Evolutionary conservation across 2,113 vertebrate genomes (phyloP).

Genomic region (Sialia sialis): DNA sequence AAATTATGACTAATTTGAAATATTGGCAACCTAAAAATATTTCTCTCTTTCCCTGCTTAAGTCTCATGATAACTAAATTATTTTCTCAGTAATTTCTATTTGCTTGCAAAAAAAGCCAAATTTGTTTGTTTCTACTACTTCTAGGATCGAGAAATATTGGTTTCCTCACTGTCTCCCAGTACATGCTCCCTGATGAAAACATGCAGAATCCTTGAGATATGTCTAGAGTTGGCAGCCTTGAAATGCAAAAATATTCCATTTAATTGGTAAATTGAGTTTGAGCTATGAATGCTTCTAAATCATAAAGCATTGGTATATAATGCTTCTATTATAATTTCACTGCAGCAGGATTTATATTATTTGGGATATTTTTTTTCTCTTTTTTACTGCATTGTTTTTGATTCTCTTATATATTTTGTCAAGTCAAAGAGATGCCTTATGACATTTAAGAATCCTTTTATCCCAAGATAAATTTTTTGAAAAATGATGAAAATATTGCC

Average conservation of each 20-base stretch:
- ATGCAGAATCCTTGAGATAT: not conserved
- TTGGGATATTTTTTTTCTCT: not conserved
- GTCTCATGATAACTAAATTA: not conserved
- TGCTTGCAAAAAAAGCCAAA: not conserved
- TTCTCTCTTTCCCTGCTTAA: not conserved
- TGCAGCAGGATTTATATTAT: not conserved
- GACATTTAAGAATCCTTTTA: not conserved
- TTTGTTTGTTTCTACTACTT: not conserved
- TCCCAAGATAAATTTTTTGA: not conserved
- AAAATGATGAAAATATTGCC: not conserved
- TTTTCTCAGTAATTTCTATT: not conserved
- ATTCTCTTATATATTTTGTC: not conserved
- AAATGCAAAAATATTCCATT: not conserved
- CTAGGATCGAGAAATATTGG: not conserved
- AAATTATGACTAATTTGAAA: not conserved
- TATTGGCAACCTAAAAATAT: not conserved
- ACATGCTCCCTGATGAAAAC: not conserved
- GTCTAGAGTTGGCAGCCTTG: not conserved
- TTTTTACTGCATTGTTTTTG: not conserved
- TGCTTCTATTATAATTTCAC: not conserved
- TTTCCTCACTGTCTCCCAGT: not conserved
- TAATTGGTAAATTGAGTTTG: not conserved
- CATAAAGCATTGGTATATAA: not conserved
- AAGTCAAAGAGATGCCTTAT: not conserved
- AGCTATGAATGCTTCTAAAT: not conserved